Evolutionary conservation across 2,888 invertebrate species (phyloP).

Genomic region (Clitarchus hookeri): DNA sequence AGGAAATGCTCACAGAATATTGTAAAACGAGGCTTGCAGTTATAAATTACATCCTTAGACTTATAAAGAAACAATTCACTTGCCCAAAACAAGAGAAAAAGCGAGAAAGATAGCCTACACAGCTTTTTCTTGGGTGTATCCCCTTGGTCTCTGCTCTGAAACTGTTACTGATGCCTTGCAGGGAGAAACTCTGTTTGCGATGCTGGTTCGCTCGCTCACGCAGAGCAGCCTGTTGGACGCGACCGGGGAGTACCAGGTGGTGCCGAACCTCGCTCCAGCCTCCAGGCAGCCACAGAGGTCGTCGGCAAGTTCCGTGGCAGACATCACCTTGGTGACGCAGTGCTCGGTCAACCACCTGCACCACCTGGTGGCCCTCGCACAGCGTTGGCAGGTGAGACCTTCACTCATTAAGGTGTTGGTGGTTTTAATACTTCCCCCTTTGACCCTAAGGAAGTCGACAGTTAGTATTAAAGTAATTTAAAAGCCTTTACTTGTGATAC

Average conservation of each 20-base stretch:
- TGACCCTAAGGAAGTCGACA: no score
- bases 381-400: constrained; percentile 52
- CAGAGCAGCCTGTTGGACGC: constrained; percentile 50
- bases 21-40: no score
- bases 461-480: not conserved
- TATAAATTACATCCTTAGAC: no score
- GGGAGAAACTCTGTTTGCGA: constrained; percentile 46
- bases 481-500: no score
- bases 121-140: no score
- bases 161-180: constrained; percentile 32
- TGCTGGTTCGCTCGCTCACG: constrained; percentile 45
- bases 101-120: no score
- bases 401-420: not conserved
- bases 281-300: constrained; percentile 39
- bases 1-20: no score
- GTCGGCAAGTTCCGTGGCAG: constrained; percentile 44
- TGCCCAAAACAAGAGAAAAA: no score
- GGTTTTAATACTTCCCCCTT: no score
- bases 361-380: constrained; percentile 51
- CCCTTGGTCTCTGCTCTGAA: no score
- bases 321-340: constrained; percentile 56
- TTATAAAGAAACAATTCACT: no score
- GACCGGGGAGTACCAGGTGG: constrained; percentile 54
- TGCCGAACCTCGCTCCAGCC: constrained; percentile 49
- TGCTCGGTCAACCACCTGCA: constrained; percentile 55